Conservation (phyloP, 1,140 invertebrate species). For the Atta colombica region DNA sequence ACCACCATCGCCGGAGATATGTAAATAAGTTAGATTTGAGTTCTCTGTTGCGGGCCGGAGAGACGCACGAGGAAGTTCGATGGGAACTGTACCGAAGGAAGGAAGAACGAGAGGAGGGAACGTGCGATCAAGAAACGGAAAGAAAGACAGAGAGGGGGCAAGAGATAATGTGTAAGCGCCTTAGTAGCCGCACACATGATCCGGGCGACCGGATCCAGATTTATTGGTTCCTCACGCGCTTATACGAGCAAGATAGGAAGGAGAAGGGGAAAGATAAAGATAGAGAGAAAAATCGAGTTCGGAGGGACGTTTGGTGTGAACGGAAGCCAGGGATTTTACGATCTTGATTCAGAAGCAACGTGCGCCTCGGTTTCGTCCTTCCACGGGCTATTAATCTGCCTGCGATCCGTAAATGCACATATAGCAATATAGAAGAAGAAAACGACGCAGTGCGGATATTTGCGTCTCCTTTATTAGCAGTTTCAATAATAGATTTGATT, state of each 20-base stretch:
- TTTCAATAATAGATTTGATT: background rate
- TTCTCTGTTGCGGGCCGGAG: constrained; percentile 81
- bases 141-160: constrained; percentile 60
- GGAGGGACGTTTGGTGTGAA: constrained; percentile 80
- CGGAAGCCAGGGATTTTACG: constrained; percentile 82
- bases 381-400: constrained; percentile 68
- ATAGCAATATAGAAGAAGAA: constrained; percentile 38
- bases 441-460: constrained; percentile 27
- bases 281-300: constrained; percentile 49
- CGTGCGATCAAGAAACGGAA: constrained; percentile 63
- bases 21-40: constrained; percentile 86
- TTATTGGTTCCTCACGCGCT: constrained; percentile 82
- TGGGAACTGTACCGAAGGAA: constrained; percentile 81
- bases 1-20: constrained; percentile 83
- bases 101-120: constrained; percentile 58
- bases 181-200: constrained; percentile 84
- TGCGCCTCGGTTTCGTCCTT: constrained; percentile 65
- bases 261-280: constrained; percentile 49
- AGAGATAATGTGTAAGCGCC: constrained; percentile 81
- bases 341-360: constrained; percentile 73
- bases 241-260: constrained; percentile 24
- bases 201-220: constrained; percentile 82
- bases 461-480: background rate
- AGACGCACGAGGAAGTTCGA: constrained; percentile 77
- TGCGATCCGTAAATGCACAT: constrained; percentile 62